Evolutionary conservation across 2,888 invertebrate genomes (phyloP).

Genomic region (Acanthosepion esculentum): DNA sequence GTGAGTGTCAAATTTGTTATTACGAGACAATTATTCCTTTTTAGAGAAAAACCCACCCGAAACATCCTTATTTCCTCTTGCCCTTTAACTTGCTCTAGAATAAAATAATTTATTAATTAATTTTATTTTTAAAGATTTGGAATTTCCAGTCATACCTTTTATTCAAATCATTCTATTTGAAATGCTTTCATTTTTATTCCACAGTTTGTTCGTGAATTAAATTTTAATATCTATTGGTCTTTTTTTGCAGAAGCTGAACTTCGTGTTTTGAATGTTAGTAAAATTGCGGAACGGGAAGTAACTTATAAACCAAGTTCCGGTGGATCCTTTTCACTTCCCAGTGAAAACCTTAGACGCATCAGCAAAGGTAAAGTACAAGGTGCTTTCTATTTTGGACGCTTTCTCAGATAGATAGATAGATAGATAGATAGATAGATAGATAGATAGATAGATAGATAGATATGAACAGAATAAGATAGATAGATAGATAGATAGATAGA

Average conservation of each 20-base stretch:
- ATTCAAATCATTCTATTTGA: too few relatives aligned
- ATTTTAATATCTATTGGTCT: not conserved
- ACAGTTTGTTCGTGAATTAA: not conserved
- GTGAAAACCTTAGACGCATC: conserved; percentile 54
- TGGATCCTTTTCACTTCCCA: conserved; percentile 57
- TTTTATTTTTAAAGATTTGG: too few relatives aligned
- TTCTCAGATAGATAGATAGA: not conserved
- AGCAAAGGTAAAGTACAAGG: conserved; percentile 55
- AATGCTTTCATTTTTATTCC: not conserved
- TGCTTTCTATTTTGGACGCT: not conserved
- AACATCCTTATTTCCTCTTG: too few relatives aligned
- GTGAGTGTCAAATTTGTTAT: too few relatives aligned
- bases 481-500: not conserved
- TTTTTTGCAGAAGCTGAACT: conserved; percentile 58
- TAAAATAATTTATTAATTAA: too few relatives aligned
- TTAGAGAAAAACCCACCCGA: too few relatives aligned
- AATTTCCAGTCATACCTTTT: too few relatives aligned
- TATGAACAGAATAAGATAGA: too few relatives aligned
- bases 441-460: too few relatives aligned
- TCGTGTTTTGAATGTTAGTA: conserved; percentile 56
- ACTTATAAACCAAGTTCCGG: not conserved
- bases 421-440: too few relatives aligned
- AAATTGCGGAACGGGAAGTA: not conserved
- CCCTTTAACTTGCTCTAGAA: too few relatives aligned
- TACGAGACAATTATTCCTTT: too few relatives aligned